Evolutionary conservation across 1,140 invertebrate genomes (phyloP).

Genomic region (Mactra quadrangularis): DNA sequence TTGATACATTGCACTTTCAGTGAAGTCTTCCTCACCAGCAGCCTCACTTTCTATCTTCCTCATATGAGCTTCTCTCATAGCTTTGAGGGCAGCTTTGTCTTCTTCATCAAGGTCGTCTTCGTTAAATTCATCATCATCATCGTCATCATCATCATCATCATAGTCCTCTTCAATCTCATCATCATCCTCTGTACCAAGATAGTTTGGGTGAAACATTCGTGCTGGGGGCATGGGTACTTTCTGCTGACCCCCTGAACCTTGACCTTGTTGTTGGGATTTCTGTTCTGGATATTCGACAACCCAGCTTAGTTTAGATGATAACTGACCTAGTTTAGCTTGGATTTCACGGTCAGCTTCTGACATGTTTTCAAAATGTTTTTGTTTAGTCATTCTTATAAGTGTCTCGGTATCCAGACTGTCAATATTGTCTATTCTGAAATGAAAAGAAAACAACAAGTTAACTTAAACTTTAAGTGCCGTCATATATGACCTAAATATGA

Average conservation of each 20-base stretch:
- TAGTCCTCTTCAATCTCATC: constrained; percentile 25
- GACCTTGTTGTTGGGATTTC: not conserved
- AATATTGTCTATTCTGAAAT: constrained; percentile 44
- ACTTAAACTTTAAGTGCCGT: too few species aligned
- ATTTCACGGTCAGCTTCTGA: constrained; percentile 50
- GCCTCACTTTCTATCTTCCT: constrained; percentile 3
- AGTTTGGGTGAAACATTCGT: not conserved
- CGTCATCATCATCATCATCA: constrained; percentile 41
- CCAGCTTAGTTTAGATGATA: constrained; percentile 56
- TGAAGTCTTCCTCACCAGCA: not conserved
- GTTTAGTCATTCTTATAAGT: constrained; percentile 44
- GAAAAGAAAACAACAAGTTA: not conserved
- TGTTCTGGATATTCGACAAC: constrained; percentile 53
- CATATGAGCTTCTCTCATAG: constrained; percentile 27
- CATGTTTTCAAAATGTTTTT: constrained; percentile 49
- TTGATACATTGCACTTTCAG: not conserved
- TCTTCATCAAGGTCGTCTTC: constrained; percentile 57
- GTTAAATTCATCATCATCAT: constrained; percentile 51
- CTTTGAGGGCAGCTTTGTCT: constrained; percentile 34
- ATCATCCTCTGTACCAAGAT: constrained; percentile 1
- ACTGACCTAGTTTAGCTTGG: constrained; percentile 52
- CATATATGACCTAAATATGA: too few species aligned
- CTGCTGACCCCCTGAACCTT: not conserved
- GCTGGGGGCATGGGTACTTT: too few species aligned
- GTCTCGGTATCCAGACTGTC: constrained; percentile 58